Conservation (phyloP, 2,113 vertebrate genomes). For the Caracal caracal region DNA sequence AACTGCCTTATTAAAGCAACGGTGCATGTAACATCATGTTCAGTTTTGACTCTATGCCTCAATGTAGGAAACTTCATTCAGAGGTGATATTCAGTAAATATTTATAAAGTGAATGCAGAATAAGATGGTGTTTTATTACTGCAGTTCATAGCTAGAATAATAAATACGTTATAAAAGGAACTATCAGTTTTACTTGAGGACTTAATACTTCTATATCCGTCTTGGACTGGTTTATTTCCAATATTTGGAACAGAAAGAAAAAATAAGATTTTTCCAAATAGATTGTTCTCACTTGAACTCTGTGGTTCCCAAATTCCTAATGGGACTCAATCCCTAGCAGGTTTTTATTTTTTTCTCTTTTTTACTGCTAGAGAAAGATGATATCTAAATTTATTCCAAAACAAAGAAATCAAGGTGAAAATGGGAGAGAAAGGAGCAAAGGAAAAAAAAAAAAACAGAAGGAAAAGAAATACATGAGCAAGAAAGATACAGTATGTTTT, state of each 20-base stretch:
- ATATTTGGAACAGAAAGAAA: not conserved
- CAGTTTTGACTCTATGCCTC: not conserved
- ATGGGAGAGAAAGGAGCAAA: not conserved
- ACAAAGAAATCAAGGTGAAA: not conserved
- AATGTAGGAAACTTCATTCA: not conserved
- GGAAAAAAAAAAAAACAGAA: not conserved
- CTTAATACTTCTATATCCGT: not conserved
- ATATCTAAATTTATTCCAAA: not conserved
- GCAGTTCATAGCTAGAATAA: not conserved
- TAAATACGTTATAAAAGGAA: not conserved
- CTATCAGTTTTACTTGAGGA: not conserved
- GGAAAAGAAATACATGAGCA: not conserved
- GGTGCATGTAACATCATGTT: not conserved
- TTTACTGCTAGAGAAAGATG: not conserved
- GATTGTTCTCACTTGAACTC: slow-evolving; percentile 10
- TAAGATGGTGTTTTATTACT: not conserved
- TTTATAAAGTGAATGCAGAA: not conserved
- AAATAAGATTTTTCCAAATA: not conserved
- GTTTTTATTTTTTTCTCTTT: not conserved
- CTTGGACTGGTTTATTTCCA: slow-evolving; percentile 1
- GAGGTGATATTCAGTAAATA: not conserved
- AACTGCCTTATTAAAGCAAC: not conserved
- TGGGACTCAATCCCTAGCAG: not conserved
- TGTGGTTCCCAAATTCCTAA: slow-evolving; percentile 59
- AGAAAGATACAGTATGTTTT: not conserved